Conservation (phyloP, 2,113 vertebrate genomes). For the Gymnorhina tibicen region DNA sequence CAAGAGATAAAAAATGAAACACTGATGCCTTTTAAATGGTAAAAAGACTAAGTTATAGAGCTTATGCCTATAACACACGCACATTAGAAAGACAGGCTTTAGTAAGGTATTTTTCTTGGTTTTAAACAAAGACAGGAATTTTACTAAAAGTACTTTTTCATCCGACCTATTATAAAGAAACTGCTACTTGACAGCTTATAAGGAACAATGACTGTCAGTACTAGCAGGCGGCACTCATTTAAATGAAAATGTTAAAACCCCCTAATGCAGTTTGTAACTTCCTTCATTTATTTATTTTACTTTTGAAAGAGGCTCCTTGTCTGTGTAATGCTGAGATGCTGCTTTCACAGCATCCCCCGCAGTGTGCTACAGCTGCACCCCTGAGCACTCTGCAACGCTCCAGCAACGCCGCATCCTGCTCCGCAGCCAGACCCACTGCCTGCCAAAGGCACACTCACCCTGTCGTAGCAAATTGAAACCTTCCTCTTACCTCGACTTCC, state of each 20-base stretch:
- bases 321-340: not conserved
- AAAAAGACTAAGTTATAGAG: not conserved
- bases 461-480: not conserved
- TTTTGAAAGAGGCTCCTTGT: not conserved
- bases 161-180: not conserved
- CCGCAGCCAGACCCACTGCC: not conserved
- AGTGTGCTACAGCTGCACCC: not conserved
- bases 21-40: not conserved
- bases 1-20: not conserved
- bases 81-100: not conserved
- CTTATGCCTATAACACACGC: not conserved
- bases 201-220: not conserved
- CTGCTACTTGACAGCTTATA: not conserved
- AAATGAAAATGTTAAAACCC: accelerated
- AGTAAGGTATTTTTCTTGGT: not conserved
- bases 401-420: not conserved
- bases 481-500: constrained; percentile 83
- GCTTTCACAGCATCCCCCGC: not conserved
- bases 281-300: not conserved
- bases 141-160: not conserved
- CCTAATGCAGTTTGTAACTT: not conserved
- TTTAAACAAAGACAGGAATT: not conserved
- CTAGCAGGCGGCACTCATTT: not conserved
- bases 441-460: not conserved
- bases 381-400: not conserved